Percentiles rank a stretch among this genome's conserved stretches.
These are phyloP conservation scores for Rhagonycha fulva DNA, from an alignment of 2,888 invertebrate genomes.

Conservation along the genomic window DNA sequence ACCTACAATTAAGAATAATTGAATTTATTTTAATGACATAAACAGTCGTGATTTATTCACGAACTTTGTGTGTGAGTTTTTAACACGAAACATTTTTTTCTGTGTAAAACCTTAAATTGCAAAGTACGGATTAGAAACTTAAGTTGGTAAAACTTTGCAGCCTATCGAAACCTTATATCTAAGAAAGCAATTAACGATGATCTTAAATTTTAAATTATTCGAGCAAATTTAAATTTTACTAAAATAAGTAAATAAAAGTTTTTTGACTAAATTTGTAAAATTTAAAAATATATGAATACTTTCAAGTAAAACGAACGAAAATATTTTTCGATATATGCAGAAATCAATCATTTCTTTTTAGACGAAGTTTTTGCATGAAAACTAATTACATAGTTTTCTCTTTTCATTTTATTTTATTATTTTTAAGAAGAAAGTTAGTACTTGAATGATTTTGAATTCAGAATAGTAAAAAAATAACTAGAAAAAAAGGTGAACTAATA, in stretches of 20 bases:
- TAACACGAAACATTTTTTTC: too few relatives aligned
- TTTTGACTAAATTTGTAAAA: neutral
- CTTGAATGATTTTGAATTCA: neutral
- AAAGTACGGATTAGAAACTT: neutral
- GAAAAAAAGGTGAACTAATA: neutral
- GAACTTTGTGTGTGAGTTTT: too few relatives aligned
- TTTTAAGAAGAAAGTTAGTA: neutral
- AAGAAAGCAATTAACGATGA: neutral
- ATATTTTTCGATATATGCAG: neutral
- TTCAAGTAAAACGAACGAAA: neutral
- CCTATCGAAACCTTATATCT: neutral
- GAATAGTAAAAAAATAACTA: neutral
- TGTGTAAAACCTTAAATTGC: too few relatives aligned
- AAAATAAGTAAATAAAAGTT: too few relatives aligned
- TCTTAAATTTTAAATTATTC: neutral
- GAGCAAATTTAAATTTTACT: neutral
- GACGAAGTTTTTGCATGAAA: neutral
- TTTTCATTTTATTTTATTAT: neutral
- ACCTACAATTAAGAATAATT: too few relatives aligned
- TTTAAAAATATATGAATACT: neutral
- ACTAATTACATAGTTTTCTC: neutral
- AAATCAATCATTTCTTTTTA: neutral
- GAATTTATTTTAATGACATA: too few relatives aligned
- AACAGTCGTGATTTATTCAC: too few relatives aligned
- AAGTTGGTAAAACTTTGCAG: neutral